phyloP scores from a whole-genome alignment of 1,140 invertebrate genomes.

The Drosophila murphyi region DNA sequence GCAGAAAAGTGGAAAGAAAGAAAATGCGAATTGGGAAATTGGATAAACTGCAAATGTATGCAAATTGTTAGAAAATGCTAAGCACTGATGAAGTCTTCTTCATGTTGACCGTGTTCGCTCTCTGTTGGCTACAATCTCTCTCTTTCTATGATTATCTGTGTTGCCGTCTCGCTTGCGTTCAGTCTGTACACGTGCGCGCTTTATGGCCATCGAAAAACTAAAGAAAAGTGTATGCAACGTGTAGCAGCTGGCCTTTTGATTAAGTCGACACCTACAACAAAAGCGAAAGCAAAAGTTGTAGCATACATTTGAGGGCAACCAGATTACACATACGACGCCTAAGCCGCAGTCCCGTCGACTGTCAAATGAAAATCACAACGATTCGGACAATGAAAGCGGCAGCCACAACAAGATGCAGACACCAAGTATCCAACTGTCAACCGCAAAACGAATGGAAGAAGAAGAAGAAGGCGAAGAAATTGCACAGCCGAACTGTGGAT shows the following conservation, averaged over 20 bases:
- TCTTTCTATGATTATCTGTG: slow-evolving; percentile 6
- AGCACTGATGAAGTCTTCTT: slow-evolving; percentile 37
- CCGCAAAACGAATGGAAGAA: slow-evolving; percentile 37
- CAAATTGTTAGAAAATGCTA: slow-evolving; percentile 59
- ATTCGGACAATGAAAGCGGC: slow-evolving; percentile 38
- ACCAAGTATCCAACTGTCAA: slow-evolving; percentile 52
- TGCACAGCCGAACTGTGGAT: slow-evolving; percentile 15
- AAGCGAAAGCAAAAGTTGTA: slow-evolving; percentile 29
- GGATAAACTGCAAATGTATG: slow-evolving; percentile 52
- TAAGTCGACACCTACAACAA: slow-evolving; percentile 34
- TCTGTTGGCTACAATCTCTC: background rate
- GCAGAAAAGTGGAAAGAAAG: background rate
- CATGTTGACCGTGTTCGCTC: background rate
- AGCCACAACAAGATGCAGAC: slow-evolving; percentile 7
- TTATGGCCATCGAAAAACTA: slow-evolving; percentile 51
- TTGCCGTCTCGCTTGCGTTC: slow-evolving; percentile 6
- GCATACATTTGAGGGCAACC: slow-evolving; percentile 43
- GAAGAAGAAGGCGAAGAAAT: background rate
- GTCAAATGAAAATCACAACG: slow-evolving; percentile 50
- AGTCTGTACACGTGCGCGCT: slow-evolving; percentile 61
- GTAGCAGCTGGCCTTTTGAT: slow-evolving; percentile 60
- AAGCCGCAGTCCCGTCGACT: slow-evolving; percentile 35
- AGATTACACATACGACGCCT: slow-evolving; percentile 35
- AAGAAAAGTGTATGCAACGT: slow-evolving; percentile 39
- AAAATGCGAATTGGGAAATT: slow-evolving; percentile 33